Evolutionary conservation across 2,888 invertebrate genomes (phyloP), one percentile per base, ranked within the genome.

Genomic region (Dryomyza anilis): DNA sequence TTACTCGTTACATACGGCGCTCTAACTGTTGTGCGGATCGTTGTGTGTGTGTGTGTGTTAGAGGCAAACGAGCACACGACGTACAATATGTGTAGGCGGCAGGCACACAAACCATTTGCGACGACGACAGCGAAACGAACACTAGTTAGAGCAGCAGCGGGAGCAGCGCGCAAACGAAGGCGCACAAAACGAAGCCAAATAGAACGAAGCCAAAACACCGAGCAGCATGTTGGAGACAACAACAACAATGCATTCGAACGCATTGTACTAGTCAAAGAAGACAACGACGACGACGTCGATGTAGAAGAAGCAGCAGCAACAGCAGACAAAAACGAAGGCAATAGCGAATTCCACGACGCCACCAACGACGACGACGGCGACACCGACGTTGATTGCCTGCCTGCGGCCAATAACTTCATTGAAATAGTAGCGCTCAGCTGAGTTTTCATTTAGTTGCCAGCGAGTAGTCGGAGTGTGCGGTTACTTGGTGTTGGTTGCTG

Each of bases 381-480:
- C 29, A 3, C 23, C 10, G 29, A 21, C 2, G 39, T 3, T 8
- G 48, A 30, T 33, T 25, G 29, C 25, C 29, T 14, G 45, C 27
- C 19, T 23, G 36, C 19, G 1, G 25, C 33, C 72, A 70, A 75
- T 72, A 70, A 70, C 74, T 81, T 76, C 80, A 77, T 82, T 83
- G 73, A 82, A 83, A 82, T 81, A 82, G 78, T 74, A 73, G 73
- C 74, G 79, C 81, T 80, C 77, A 81, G 76, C 79, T 77, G 76
- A 76, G 78, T 73, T 73, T 70, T 76, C 77, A 76, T 77, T 82
- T 82, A 82, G 83, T 82, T 74, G 76, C 79, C 78, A 76, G 74
- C 80, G 75, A 80, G 78, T 78, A 76, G 74, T 81, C 80, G 81
- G 76, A 76, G 76, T 77, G 76, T 80, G 78, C 76, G 76, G 79